Conservation (phyloP, 2,888 invertebrate species). For the Julus scanicus region DNA sequence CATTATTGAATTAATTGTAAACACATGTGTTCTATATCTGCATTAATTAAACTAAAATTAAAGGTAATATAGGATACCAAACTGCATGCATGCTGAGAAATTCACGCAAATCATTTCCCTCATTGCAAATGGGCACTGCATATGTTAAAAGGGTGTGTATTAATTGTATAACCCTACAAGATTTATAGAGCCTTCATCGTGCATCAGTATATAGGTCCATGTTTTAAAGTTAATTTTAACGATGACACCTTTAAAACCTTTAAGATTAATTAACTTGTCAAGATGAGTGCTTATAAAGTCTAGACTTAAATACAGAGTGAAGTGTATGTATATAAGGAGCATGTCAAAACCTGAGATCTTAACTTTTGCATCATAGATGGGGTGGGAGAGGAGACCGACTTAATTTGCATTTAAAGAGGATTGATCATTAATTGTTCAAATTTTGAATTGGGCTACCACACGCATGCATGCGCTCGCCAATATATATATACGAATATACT, state of each 20-base stretch:
- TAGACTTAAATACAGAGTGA: slow-evolving; percentile 19
- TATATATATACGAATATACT: neutral
- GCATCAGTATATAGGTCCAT: slow-evolving; percentile 22
- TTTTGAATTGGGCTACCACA: neutral
- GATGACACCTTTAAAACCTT: slow-evolving; percentile 17
- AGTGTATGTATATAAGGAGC: neutral
- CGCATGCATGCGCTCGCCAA: neutral
- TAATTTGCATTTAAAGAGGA: slow-evolving; percentile 33
- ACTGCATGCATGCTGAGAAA: too few species aligned
- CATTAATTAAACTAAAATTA: too few species aligned
- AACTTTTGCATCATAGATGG: neutral
- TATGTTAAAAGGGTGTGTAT: too few species aligned
- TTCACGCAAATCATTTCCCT: too few species aligned
- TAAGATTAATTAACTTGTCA: slow-evolving; percentile 33
- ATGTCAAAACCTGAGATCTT: slow-evolving; percentile 33
- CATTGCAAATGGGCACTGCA: too few species aligned
- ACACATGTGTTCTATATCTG: too few species aligned
- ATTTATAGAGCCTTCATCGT: neutral
- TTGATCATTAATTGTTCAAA: slow-evolving; percentile 16
- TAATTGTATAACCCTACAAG: too few species aligned
- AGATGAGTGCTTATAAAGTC: slow-evolving; percentile 16
- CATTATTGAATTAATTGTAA: too few species aligned
- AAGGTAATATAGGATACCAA: too few species aligned
- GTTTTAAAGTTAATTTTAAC: slow-evolving; percentile 33
- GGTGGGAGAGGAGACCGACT: neutral